Percentiles rank a stretch among this genome's conserved stretches.
phyloP scores from a whole-genome alignment of 2,888 invertebrate genomes.

The Drosophila falleni region DNA sequence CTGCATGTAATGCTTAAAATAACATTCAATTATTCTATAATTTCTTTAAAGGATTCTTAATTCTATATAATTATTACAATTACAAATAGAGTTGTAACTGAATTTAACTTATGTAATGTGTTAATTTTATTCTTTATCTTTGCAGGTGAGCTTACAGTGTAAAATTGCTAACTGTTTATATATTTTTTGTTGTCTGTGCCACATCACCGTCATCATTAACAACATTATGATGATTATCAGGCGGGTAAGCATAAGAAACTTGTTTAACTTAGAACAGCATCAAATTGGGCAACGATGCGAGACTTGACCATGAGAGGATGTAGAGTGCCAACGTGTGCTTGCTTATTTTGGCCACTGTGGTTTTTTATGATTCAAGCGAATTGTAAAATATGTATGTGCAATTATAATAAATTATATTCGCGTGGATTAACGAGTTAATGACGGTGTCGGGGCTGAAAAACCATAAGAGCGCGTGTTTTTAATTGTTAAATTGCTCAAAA shows the following conservation, averaged over 20 bases:
- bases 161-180: conserved; percentile 33
- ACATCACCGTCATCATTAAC: conserved; percentile 21
- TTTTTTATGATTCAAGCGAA: conserved; percentile 67
- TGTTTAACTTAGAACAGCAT: conserved; percentile 44
- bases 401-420: conserved; percentile 81
- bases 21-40: neutral
- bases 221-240: conserved; percentile 1
- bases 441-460: conserved; percentile 61
- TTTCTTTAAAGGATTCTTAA: neutral
- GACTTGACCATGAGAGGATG: conserved; percentile 43
- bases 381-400: conserved; percentile 68
- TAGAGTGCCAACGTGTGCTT: conserved; percentile 6
- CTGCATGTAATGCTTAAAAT: neutral
- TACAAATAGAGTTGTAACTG: neutral
- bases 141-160: conserved; percentile 62
- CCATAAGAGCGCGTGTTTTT: conserved; percentile 78
- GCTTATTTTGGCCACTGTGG: conserved; percentile 36
- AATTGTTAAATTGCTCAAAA: conserved; percentile 79
- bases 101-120: conserved; percentile 41
- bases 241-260: conserved; percentile 52
- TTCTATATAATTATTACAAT: neutral
- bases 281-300: conserved; percentile 66
- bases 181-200: neutral
- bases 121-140: conserved; percentile 30
- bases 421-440: conserved; percentile 81